Percentiles rank a stretch among this genome's conserved stretches.
Evolutionary conservation across 2,888 invertebrate genomes (phyloP).

Genomic region (Luperina testacea): DNA sequence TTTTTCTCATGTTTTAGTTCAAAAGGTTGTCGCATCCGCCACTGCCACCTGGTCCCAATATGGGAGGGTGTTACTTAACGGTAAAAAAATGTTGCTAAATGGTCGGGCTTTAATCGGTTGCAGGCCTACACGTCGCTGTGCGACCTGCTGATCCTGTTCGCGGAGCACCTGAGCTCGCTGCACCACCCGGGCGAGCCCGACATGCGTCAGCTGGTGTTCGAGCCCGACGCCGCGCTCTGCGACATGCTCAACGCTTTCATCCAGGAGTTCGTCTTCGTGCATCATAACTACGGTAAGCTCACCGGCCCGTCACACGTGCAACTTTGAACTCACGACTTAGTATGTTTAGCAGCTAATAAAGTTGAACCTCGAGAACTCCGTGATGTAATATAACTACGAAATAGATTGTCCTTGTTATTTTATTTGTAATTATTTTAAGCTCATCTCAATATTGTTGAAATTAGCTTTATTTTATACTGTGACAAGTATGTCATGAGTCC

Average conservation of each 20-base stretch:
- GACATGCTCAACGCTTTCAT: slow-evolving; percentile 96
- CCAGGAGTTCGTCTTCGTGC: slow-evolving; percentile 97
- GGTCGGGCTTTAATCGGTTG: background rate
- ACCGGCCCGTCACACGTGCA: accelerated
- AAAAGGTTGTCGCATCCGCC: background rate
- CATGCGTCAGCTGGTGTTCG: slow-evolving; percentile 92
- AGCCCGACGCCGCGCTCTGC: slow-evolving; percentile 95
- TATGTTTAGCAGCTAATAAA: background rate
- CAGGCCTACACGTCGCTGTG: slow-evolving; percentile 98
- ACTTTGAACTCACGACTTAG: background rate
- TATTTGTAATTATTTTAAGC: background rate
- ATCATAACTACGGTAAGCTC: slow-evolving; percentile 95
- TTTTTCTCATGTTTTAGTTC: background rate
- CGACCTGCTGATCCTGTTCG: slow-evolving; percentile 98
- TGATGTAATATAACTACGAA: background rate
- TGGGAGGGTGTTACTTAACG: background rate
- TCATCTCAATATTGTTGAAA: background rate
- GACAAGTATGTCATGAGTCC: background rate
- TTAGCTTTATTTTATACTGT: background rate
- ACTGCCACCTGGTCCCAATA: no score
- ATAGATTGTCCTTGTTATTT: background rate
- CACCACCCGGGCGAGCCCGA: slow-evolving; percentile 79
- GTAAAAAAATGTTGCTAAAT: background rate
- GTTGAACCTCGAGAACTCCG: background rate
- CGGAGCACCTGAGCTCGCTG: slow-evolving; percentile 92